Base-by-base conservation (phyloP, 2,797 vertebrate genomes). In the Emydoidea blandingii region DNA sequence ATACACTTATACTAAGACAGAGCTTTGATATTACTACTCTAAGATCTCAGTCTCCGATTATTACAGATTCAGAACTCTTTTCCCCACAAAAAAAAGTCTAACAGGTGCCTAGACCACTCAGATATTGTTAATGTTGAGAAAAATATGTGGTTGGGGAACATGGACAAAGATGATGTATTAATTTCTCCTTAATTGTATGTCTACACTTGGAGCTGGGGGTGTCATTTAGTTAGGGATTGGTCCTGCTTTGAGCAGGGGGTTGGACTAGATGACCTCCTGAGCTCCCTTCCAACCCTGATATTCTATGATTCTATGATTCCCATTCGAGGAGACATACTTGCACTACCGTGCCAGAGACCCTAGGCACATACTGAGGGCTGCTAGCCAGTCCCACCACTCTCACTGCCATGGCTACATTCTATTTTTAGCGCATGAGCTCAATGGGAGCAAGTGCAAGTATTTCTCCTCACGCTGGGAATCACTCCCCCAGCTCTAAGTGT, bases 161-260 rank as follows among this genome's bases (percentile, higher is more conserved):
- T 29, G 62, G 74, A 65, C 37, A 2, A 57, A 78, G 10, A 15
- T 34, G 27, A 29, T 49, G 44, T 65, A 15, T 19, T 50, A 34
- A 79, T 87, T 16, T 88, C 94, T 94, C 74, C 85, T 83, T 54
- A 52, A 84, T 93, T 93, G 41, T 11, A 72, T 72, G n/a, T 41
- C n/a, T 41, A 23, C 19, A 12, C 9, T 23, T 72, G 34, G 8
- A n/a, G 59, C 59, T n/a, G 62, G 15, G 62, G 8, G 2, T 19
- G 6, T n/a, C 19, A 72, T 19, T 50, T 50, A 50, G 4, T 50
- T 50, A 14, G 50, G 50, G 50, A 50, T 50, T 50, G 50, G 50
- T 50, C 50, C 50, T 50, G 50, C 50, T 50, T 50, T 50, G 50
- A 15, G 50, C 50, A 50, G 50, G 14, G 50, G 14, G 50, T 50